These are phyloP conservation scores for Caenorhabditis afra DNA, from an alignment of 2,888 invertebrate genomes.

Conservation along the genomic window DNA sequence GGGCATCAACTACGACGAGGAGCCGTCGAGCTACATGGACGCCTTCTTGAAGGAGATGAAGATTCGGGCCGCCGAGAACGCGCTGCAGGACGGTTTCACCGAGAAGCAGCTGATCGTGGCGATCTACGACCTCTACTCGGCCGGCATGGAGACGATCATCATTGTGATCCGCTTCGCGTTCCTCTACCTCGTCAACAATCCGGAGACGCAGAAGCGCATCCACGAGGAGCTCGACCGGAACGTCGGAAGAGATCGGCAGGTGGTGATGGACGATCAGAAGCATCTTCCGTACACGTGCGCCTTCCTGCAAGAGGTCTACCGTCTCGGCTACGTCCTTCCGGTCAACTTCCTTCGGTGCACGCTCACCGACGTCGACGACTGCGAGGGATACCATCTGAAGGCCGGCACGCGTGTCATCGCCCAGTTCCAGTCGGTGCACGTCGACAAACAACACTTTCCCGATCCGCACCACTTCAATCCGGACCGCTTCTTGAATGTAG, in stretches of 20 bases:
- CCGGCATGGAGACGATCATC: constrained; percentile 70
- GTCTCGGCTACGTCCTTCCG: constrained; percentile 63
- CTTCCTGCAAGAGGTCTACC: constrained; percentile 66
- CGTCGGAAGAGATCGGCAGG: constrained; percentile 62
- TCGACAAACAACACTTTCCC: constrained; percentile 61
- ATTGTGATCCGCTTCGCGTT: constrained; percentile 64
- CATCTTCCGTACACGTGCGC: constrained; percentile 64
- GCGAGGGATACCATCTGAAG: constrained; percentile 54
- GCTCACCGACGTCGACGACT: constrained; percentile 49
- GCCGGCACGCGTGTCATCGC: constrained; percentile 63
- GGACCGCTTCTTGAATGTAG: constrained; percentile 58
- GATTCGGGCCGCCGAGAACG: constrained; percentile 51
- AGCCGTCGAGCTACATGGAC: constrained; percentile 66
- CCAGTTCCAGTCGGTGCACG: constrained; percentile 62
- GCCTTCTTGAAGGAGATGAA: constrained; percentile 66
- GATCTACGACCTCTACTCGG: constrained; percentile 65
- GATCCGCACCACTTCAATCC: constrained; percentile 58
- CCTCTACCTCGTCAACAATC: constrained; percentile 60
- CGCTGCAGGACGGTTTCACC: constrained; percentile 63
- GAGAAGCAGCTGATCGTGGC: constrained; percentile 65
- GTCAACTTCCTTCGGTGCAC: constrained; percentile 63
- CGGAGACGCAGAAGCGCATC: constrained; percentile 60
- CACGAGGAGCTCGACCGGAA: constrained; percentile 62
- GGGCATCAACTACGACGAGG: constrained; percentile 64
- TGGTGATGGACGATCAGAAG: constrained; percentile 63